A percentile compares a stretch with the other conserved stretches of the same genome.
phyloP scores from a whole-genome alignment of 2,888 invertebrate species.

The Lymantria dispar region DNA sequence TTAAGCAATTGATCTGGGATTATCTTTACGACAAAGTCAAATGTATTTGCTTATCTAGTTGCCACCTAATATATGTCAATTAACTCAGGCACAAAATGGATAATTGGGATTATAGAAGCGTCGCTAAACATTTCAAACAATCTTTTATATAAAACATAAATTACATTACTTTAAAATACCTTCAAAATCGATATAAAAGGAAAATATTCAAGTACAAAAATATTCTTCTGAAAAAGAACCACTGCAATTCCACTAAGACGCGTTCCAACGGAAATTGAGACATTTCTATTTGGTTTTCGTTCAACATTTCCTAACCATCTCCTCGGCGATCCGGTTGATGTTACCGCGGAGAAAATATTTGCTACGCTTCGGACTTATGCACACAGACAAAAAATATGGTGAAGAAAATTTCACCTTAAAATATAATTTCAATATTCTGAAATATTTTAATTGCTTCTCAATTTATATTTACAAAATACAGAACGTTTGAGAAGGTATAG shows the following conservation, averaged over 20 bases:
- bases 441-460: too few relatives aligned
- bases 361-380: conserved; percentile 37
- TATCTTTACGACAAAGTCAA: conserved; percentile 10
- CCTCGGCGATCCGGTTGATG: conserved; percentile 57
- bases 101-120: conserved; percentile 8
- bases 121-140: background rate
- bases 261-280: conserved; percentile 72
- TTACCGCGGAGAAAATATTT: conserved; percentile 47
- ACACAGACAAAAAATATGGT: conserved; percentile 1
- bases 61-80: conserved; percentile 17
- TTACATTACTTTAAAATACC: conserved; percentile 12
- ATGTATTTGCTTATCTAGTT: conserved; percentile 12
- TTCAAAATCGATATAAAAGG: conserved; percentile 36
- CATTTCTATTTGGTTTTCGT: conserved; percentile 75
- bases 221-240: conserved; percentile 50
- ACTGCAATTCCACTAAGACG: conserved; percentile 54
- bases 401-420: background rate
- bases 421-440: background rate
- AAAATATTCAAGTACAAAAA: conserved; percentile 45
- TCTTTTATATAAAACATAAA: background rate
- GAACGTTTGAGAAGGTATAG: too few relatives aligned
- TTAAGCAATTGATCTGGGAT: conserved; percentile 8
- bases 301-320: conserved; percentile 66
- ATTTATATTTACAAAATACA: too few relatives aligned
- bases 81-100: conserved; percentile 7